A percentile compares a stretch with the other conserved stretches of the same genome.
These are phyloP conservation scores for Drosophila histrio DNA, from an alignment of 2,888 invertebrate species.

Conservation along the genomic window DNA sequence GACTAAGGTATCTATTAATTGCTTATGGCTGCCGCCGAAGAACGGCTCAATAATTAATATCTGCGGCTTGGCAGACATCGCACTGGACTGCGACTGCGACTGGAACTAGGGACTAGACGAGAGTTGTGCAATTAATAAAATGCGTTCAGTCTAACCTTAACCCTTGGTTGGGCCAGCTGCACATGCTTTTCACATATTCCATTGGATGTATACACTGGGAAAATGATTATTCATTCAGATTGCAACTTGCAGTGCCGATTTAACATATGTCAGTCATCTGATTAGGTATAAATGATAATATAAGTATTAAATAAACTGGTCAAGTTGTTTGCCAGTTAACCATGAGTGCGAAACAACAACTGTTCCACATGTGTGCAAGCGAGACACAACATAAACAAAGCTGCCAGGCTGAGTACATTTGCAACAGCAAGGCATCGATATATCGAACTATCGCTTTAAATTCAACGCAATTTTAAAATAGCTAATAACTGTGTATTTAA, in stretches of 20 bases:
- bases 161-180: conserved; percentile 37
- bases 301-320: background rate
- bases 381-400: conserved; percentile 61
- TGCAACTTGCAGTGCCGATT: background rate
- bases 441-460: conserved; percentile 1
- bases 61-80: conserved; percentile 75
- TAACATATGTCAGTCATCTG: background rate
- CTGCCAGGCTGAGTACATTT: conserved; percentile 2
- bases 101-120: background rate
- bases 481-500: background rate
- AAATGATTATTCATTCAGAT: background rate
- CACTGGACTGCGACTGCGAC: background rate
- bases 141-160: conserved; percentile 43
- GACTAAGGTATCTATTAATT: conserved; percentile 86
- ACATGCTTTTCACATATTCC: conserved; percentile 34
- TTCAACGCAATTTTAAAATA: background rate
- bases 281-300: background rate
- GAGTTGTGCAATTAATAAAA: conserved; percentile 35
- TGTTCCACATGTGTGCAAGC: conserved; percentile 28
- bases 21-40: conserved; percentile 90
- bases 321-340: conserved; percentile 13
- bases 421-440: conserved; percentile 1
- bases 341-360: conserved; percentile 42
- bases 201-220: background rate
- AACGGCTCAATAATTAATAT: conserved; percentile 88